phyloP scores from a whole-genome alignment of 2,113 vertebrate genomes.

The Heptranchias perlo region DNA sequence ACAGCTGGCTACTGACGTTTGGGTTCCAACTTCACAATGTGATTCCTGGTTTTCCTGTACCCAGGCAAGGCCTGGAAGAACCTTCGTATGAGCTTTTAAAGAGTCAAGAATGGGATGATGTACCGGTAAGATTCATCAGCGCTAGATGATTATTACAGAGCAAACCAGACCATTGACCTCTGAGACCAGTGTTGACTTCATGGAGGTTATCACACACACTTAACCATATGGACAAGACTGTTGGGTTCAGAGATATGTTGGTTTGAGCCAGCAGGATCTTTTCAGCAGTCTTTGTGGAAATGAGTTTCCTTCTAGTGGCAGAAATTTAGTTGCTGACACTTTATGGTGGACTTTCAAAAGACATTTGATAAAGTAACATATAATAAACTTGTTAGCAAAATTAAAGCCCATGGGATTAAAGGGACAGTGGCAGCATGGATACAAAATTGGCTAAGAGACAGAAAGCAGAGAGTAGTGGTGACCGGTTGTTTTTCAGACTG shows the following conservation, averaged over 20 bases:
- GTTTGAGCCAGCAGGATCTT: background rate
- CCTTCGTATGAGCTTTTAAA: constrained; percentile 87
- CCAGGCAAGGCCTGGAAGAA: constrained; percentile 84
- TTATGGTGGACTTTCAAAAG: no score
- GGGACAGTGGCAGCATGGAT: no score
- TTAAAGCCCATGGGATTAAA: no score
- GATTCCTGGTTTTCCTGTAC: constrained; percentile 89
- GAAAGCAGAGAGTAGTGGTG: no score
- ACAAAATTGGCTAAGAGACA: no score
- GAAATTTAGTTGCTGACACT: background rate
- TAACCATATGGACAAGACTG: background rate
- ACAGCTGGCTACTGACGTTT: constrained; percentile 97
- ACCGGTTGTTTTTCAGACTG: no score
- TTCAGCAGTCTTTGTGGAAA: background rate
- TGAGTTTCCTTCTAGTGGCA: background rate
- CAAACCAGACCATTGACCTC: background rate
- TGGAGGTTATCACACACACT: background rate
- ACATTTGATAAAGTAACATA: no score
- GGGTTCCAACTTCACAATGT: constrained; percentile 98
- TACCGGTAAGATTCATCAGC: constrained; percentile 70
- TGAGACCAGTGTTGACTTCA: background rate
- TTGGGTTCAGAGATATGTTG: background rate
- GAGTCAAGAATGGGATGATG: constrained; percentile 92
- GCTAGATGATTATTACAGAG: background rate
- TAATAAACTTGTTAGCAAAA: no score